These are phyloP conservation scores for Huso huso DNA, from an alignment of 2,797 vertebrate species.

Conservation along the genomic window DNA sequence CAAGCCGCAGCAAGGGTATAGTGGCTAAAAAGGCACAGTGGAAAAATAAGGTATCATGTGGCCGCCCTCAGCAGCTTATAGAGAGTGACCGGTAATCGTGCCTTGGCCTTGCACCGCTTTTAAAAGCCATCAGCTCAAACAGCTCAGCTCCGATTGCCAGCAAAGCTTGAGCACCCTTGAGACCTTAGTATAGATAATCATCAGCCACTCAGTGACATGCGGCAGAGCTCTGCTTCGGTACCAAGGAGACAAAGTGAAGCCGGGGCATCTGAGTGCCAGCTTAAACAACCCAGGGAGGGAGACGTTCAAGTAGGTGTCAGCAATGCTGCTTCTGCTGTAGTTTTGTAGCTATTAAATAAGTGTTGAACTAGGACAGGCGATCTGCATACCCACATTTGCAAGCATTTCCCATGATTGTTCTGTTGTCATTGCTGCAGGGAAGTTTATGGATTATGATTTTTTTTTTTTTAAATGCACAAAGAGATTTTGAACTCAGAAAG, in stretches of 20 bases:
- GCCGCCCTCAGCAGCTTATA: constrained; percentile 34
- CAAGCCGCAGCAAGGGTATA: constrained; percentile 58
- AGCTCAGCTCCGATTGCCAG: constrained; percentile 32
- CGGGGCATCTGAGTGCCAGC: constrained; percentile 45
- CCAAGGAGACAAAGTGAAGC: constrained; percentile 38
- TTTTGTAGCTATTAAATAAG: background rate
- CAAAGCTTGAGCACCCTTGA: constrained; percentile 42
- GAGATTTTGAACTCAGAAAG: too few relatives aligned
- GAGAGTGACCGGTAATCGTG: constrained; percentile 40
- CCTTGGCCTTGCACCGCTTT: constrained; percentile 41
- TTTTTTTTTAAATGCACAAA: too few relatives aligned
- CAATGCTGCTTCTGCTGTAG: background rate
- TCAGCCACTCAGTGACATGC: constrained; percentile 40
- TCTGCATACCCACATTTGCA: too few relatives aligned
- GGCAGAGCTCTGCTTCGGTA: constrained; percentile 28
- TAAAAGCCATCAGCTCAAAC: constrained; percentile 49
- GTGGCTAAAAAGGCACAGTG: constrained; percentile 45
- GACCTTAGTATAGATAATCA: constrained; percentile 43
- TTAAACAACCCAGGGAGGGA: constrained; percentile 30
- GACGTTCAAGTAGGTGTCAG: background rate
- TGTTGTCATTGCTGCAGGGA: too few relatives aligned
- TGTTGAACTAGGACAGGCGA: background rate
- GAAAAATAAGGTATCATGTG: constrained; percentile 32
- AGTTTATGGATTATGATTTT: too few relatives aligned
- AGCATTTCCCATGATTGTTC: too few relatives aligned